Percentiles rank a stretch among this genome's conserved stretches.
Conservation (phyloP, 2,888 invertebrate species). For the Rhamnusium bicolor region DNA sequence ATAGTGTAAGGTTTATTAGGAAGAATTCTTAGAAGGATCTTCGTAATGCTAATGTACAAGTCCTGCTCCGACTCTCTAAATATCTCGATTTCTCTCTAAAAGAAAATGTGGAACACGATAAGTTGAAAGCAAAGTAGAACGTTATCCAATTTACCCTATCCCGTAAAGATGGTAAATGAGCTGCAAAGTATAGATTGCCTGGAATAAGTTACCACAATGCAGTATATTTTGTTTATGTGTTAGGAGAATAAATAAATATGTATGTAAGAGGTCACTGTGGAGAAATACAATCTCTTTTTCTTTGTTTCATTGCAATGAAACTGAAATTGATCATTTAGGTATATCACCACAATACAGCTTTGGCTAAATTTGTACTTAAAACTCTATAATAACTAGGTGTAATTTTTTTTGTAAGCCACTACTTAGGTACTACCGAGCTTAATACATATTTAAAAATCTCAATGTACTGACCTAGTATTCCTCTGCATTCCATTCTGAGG, state of each 20-base stretch:
- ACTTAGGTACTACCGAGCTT: neutral
- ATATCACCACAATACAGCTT: neutral
- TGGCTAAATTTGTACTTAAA: neutral
- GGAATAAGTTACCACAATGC: neutral
- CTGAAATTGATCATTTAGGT: neutral
- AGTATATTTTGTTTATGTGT: no score
- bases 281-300: neutral
- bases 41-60: no score
- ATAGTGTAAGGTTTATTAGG: no score
- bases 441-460: no score
- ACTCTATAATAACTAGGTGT: neutral
- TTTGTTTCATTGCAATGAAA: neutral
- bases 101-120: no score
- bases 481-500: slow-evolving; percentile 79
- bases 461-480: slow-evolving; percentile 72
- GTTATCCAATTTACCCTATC: neutral
- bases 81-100: no score
- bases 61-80: no score
- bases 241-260: neutral
- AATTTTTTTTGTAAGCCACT: neutral
- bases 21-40: no score
- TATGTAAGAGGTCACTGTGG: neutral
- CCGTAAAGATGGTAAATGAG: neutral
- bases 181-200: neutral
- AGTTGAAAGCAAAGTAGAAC: no score